Percentiles rank a stretch among this genome's conserved stretches.
Evolutionary conservation across 2,113 vertebrate genomes (phyloP).

Genomic region (Bombycilla garrulus): DNA sequence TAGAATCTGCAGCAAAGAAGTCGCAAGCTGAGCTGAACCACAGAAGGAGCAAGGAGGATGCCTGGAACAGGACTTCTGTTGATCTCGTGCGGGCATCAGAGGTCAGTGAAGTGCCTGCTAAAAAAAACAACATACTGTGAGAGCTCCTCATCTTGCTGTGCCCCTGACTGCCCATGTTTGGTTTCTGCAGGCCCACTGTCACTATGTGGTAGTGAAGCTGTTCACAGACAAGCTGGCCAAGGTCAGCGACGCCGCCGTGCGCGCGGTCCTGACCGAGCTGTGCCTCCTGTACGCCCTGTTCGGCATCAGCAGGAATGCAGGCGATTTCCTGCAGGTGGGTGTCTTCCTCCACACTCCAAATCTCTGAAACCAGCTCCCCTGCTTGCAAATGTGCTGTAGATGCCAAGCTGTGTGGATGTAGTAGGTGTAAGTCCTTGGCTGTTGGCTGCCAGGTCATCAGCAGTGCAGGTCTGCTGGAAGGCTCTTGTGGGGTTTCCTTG

Average conservation of each 20-base stretch:
- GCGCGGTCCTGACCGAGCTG: constrained; percentile 80
- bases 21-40: constrained; percentile 84
- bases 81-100: constrained; percentile 93
- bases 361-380: background rate
- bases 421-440: background rate
- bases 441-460: background rate
- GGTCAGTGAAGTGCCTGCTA: constrained; percentile 68
- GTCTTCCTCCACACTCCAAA: background rate
- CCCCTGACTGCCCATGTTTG: background rate
- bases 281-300: constrained; percentile 87
- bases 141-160: background rate
- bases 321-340: constrained; percentile 92
- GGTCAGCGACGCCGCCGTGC: constrained; percentile 75
- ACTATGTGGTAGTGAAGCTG: constrained; percentile 92
- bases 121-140: background rate
- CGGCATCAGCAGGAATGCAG: constrained; percentile 84
- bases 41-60: constrained; percentile 85
- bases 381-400: background rate
- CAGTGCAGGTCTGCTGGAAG: background rate
- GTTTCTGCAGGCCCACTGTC: constrained; percentile 87
- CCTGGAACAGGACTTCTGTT: constrained; percentile 92
- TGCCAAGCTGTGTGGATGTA: background rate
- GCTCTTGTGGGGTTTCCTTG: background rate
- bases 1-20: constrained; percentile 87
- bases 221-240: constrained; percentile 85